A percentile compares a stretch with the other conserved stretches of the same genome.
These are phyloP conservation scores for Numenius arquata DNA, from an alignment of 2,113 vertebrate genomes.

Conservation along the genomic window DNA sequence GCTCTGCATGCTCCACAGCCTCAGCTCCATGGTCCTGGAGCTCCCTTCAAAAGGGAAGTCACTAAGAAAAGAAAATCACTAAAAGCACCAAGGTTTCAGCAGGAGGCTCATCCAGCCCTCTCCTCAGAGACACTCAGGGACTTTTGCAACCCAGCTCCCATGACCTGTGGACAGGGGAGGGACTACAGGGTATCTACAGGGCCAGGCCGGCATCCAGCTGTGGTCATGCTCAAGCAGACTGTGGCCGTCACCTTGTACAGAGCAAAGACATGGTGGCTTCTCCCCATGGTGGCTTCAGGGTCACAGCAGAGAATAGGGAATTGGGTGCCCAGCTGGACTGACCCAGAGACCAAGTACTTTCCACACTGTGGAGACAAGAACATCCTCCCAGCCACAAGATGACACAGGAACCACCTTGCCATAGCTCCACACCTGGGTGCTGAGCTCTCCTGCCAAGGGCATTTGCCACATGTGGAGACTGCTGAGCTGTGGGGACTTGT, in stretches of 20 bases:
- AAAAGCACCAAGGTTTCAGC: neutral
- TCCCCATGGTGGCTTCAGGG: neutral
- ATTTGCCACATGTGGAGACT: neutral
- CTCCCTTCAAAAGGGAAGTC: neutral
- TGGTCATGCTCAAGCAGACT: neutral
- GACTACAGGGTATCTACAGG: neutral
- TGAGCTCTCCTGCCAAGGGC: neutral
- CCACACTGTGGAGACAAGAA: neutral
- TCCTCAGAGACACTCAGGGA: slow-evolving; percentile 24
- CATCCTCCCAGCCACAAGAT: neutral
- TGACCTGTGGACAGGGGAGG: neutral
- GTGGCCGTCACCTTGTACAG: neutral
- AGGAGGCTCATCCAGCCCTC: neutral
- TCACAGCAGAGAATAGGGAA: neutral
- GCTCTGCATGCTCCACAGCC: neutral
- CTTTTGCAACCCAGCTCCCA: neutral
- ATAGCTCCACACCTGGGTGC: neutral
- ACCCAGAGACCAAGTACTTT: neutral
- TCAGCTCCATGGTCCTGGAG: neutral
- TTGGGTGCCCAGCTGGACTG: neutral
- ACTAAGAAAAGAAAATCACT: neutral
- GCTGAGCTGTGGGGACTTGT: neutral
- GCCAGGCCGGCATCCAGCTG: neutral
- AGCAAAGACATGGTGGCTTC: neutral
- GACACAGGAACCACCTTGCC: neutral